Conservation (phyloP, 2,888 invertebrate species). For the Orthosia incerta region DNA sequence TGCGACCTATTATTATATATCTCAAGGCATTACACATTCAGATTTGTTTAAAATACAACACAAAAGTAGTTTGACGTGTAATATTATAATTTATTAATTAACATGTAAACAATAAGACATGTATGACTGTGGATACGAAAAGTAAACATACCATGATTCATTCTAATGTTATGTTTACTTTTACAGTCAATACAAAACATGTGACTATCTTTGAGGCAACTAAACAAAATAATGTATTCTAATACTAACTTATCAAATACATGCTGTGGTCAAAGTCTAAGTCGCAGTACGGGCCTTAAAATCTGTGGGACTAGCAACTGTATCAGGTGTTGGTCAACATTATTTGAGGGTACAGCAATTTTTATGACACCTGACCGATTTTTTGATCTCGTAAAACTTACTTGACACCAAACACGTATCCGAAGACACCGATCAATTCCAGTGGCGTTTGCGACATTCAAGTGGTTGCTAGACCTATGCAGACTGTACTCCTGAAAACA, state of each 20-base stretch:
- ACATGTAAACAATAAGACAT: conserved; percentile 13
- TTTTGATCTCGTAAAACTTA: too few relatives aligned
- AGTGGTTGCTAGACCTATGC: background rate
- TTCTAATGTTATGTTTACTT: conserved; percentile 42
- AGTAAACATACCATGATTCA: conserved; percentile 45
- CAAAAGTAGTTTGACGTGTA: background rate
- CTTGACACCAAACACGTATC: too few relatives aligned
- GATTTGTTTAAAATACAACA: background rate
- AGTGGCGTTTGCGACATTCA: background rate
- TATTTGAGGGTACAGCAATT: too few relatives aligned
- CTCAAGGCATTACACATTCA: background rate
- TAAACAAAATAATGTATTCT: conserved; percentile 18
- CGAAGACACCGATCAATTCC: background rate
- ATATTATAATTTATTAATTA: conserved; percentile 26
- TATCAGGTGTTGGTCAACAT: background rate
- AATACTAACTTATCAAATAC: conserved; percentile 12
- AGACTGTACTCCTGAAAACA: background rate
- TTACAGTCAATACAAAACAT: conserved; percentile 27
- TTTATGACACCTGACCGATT: too few relatives aligned
- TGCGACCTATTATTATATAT: background rate
- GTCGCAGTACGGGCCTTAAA: too few relatives aligned
- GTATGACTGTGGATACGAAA: conserved; percentile 13
- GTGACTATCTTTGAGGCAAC: conserved; percentile 34
- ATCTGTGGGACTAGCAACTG: background rate
- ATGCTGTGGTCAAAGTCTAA: background rate